phyloP scores from a whole-genome alignment of 2,113 vertebrate species.

The Dermatemys mawii region DNA sequence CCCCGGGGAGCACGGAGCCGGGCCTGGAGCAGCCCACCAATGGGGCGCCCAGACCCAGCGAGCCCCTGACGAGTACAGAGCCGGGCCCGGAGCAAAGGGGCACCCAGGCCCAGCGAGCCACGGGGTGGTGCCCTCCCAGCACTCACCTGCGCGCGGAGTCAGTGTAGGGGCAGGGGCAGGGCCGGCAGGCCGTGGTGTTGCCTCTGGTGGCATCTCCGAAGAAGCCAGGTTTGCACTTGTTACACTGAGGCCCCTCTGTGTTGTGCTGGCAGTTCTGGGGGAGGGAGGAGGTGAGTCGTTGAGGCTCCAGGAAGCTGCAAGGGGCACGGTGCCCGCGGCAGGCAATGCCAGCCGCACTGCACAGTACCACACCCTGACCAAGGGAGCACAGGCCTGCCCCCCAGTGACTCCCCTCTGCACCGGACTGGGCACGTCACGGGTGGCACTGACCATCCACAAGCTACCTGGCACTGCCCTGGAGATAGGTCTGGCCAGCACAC shows the following conservation, averaged over 20 bases:
- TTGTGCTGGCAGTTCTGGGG: slow-evolving; percentile 95
- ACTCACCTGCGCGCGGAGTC: slow-evolving; percentile 84
- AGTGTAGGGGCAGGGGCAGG: slow-evolving; percentile 93
- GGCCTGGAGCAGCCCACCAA: too few relatives aligned
- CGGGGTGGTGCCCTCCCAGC: too few relatives aligned
- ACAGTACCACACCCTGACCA: neutral
- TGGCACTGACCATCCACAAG: too few relatives aligned
- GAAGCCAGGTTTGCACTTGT: slow-evolving; percentile 91
- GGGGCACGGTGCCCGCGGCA: accelerated
- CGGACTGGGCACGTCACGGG: neutral
- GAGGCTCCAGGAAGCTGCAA: neutral
- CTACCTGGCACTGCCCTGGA: neutral
- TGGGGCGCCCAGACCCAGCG: too few relatives aligned
- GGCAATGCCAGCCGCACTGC: too few relatives aligned
- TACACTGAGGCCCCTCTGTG: slow-evolving; percentile 93
- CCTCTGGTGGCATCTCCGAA: slow-evolving; percentile 92
- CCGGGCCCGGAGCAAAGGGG: too few relatives aligned
- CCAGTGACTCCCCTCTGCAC: neutral
- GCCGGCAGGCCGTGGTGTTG: slow-evolving; percentile 88
- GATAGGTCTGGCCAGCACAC: neutral
- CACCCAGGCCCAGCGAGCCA: too few relatives aligned
- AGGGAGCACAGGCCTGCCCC: too few relatives aligned
- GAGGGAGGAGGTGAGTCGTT: accelerated
- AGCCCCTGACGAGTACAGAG: too few relatives aligned
- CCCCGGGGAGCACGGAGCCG: too few relatives aligned